Evolutionary conservation across 92 coral and sea anemone species (phyloP), one percentile per base, ranked within the genome.

Genomic region (Bergia puertoricense): DNA sequence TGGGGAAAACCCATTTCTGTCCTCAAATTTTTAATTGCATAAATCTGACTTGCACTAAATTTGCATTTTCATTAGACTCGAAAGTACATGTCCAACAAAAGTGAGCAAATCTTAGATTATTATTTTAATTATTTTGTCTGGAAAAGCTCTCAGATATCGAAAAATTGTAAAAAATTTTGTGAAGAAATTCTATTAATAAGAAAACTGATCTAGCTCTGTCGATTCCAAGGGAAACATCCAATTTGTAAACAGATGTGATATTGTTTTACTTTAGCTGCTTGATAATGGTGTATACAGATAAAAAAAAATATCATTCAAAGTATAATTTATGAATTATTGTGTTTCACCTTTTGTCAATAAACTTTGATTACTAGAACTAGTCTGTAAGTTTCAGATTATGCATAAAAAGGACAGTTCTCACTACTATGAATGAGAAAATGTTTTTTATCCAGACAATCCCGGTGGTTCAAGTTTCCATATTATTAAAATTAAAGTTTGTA

Each of bases 1-100:
- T 75, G n/a, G 87, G 87, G 87, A 73, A 71, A 84, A 84, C 87
- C 87, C 77, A 73, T 16, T 48, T 44, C 2, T 66, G 43, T 2
- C 59, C 75, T 37, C 8, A 82, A 43, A 10, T 67, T 82, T 67
- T 66, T 82, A 42, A 41, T 81, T 20, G 15, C 22, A n/a, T 38
- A 13, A 82, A 45, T 20, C 15, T 66, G 56, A 71, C 59, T 16
- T 71, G 15, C 65, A 48, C 7, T 2, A 5, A 15, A 46, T 23
- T 84, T 84, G 45, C 76, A 84, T 46, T 39, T 84, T 4, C 87
- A 37, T 2, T 46, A 15, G 39, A 84, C 79, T 48, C n/a, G 87
- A 84, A 84, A 71, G 75, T 54, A 71, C 86, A 69, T 22, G 62
- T 84, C 44, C 15, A 72, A 20, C 30, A 71, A 36, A 8, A 71